A percentile compares a stretch with the other conserved stretches of the same genome.
Evolutionary conservation across 2,797 vertebrate genomes (phyloP).

Genomic region (Mallotus villosus): DNA sequence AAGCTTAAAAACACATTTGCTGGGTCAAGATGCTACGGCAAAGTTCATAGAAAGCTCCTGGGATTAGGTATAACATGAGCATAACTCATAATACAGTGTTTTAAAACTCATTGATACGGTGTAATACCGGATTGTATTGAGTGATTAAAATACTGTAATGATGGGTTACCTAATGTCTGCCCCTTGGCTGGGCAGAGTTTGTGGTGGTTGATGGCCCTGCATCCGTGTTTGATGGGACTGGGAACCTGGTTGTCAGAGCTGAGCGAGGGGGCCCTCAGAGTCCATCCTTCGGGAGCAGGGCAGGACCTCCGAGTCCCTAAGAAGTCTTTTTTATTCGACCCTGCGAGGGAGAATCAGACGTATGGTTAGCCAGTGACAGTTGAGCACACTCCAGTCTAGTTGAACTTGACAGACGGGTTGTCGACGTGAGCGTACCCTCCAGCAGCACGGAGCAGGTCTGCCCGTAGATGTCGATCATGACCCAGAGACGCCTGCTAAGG

Average conservation of each 20-base stretch:
- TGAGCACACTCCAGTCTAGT: neutral
- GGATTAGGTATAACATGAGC: neutral
- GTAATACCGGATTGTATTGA: neutral
- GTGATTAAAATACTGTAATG: neutral
- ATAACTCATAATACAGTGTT: neutral
- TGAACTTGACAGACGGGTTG: neutral
- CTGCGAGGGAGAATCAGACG: constrained; percentile 48
- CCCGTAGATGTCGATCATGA: constrained; percentile 83
- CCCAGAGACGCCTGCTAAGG: constrained; percentile 73
- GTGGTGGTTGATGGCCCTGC: neutral
- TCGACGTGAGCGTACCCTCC: constrained; percentile 64
- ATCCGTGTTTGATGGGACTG: neutral
- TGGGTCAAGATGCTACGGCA: neutral
- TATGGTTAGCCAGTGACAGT: neutral
- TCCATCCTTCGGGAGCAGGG: constrained; percentile 23
- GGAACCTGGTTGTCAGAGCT: neutral
- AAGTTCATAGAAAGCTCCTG: neutral
- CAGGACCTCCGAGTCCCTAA: constrained; percentile 55
- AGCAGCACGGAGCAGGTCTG: constrained; percentile 74
- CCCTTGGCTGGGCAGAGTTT: neutral
- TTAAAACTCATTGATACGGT: neutral
- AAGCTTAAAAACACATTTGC: no score
- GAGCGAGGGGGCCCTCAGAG: neutral
- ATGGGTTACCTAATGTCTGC: neutral
- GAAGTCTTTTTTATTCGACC: constrained; percentile 52